Percentiles rank a stretch among this genome's conserved stretches.
Conservation (phyloP, 2,113 vertebrate genomes). For the Albula glossodonta region DNA sequence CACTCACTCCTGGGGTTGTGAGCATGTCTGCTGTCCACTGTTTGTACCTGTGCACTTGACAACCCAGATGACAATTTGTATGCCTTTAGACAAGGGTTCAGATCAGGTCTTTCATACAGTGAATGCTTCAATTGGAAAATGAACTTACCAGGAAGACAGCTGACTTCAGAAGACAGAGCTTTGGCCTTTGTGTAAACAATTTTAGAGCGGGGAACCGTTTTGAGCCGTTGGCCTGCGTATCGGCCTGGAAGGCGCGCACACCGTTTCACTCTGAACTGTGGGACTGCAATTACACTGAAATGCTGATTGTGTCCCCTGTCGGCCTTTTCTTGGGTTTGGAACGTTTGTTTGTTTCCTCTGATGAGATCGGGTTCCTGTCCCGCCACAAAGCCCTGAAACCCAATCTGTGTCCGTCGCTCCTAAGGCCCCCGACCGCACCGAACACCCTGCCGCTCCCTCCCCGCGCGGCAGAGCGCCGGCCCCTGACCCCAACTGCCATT, state of each 20-base stretch:
- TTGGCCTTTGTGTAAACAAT: not conserved
- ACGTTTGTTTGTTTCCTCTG: slow-evolving; percentile 2
- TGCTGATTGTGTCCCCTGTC: not conserved
- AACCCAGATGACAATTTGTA: not conserved
- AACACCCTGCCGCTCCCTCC: not conserved
- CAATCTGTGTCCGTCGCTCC: not conserved
- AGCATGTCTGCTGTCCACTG: not conserved
- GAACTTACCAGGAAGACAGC: not conserved
- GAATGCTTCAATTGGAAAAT: not conserved
- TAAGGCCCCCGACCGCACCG: not conserved
- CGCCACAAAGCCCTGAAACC: not conserved
- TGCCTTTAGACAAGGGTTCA: not conserved
- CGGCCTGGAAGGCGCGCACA: not conserved
- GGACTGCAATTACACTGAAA: not conserved
- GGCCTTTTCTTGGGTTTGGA: not conserved
- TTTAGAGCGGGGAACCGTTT: not conserved
- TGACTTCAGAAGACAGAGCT: not conserved
- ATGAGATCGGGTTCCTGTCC: not conserved
- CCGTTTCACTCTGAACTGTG: not conserved
- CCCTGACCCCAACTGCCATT: not conserved
- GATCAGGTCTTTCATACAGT: not conserved
- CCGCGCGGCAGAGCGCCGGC: not conserved
- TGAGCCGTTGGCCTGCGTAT: not conserved
- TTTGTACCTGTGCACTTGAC: not conserved
- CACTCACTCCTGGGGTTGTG: not conserved